Percentiles rank a stretch among this genome's conserved stretches.
Conservation (phyloP, 2,797 vertebrate species). For the Hybognathus amarus region DNA sequence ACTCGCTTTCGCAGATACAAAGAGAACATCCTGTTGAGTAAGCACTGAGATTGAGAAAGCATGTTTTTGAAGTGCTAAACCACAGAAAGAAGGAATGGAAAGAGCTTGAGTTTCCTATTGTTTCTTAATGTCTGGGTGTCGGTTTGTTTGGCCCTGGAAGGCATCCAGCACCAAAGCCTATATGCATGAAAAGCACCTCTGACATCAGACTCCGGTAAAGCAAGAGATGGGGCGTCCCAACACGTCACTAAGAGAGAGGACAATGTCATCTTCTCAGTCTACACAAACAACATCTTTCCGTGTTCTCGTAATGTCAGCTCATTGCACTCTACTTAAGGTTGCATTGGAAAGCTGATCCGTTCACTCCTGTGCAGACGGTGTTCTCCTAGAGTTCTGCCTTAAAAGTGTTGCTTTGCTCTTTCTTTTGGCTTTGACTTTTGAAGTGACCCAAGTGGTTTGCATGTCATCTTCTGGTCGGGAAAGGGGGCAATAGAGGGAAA, state of each 20-base stretch:
- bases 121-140: constrained; percentile 64
- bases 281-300: constrained; percentile 67
- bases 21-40: constrained; percentile 71
- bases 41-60: constrained; percentile 65
- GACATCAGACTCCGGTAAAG: constrained; percentile 68
- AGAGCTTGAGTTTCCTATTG: constrained; percentile 79
- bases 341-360: constrained; percentile 65
- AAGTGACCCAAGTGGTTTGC: constrained; percentile 71
- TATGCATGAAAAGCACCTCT: constrained; percentile 48
- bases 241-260: constrained; percentile 70
- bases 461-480: constrained; percentile 65
- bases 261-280: constrained; percentile 71
- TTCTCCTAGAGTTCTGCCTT: constrained; percentile 53
- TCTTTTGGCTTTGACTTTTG: constrained; percentile 73
- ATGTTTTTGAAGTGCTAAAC: constrained; percentile 79
- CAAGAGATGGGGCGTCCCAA: constrained; percentile 54
- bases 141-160: constrained; percentile 49
- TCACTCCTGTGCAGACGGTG: constrained; percentile 6
- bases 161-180: constrained; percentile 42
- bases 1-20: constrained; percentile 61
- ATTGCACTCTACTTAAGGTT: constrained; percentile 56
- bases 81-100: constrained; percentile 73
- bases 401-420: constrained; percentile 51
- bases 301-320: constrained; percentile 55
- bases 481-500: constrained; percentile 64